phyloP scores from a whole-genome alignment of 2,113 vertebrate species.

The Cebus imitator region DNA sequence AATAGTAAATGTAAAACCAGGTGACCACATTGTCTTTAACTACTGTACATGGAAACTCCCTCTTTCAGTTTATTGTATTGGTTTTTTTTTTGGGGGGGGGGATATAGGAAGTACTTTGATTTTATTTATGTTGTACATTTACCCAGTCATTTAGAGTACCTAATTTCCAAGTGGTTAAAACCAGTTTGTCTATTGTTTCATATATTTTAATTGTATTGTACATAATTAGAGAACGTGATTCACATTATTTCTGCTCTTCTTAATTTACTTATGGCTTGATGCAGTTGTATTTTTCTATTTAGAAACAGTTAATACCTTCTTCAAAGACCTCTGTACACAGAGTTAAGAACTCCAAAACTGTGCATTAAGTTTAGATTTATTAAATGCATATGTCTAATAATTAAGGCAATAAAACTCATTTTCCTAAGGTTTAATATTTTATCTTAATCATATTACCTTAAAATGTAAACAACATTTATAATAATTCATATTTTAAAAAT shows the following conservation, averaged over 20 bases:
- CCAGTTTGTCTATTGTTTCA: background rate
- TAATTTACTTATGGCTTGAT: background rate
- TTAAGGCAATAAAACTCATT: background rate
- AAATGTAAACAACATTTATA: background rate
- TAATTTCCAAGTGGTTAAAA: background rate
- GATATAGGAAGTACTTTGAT: background rate
- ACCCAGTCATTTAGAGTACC: background rate
- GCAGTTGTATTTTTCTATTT: background rate
- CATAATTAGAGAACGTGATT: background rate
- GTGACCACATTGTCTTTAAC: background rate
- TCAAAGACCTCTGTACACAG: background rate
- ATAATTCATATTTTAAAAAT: background rate
- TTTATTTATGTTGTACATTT: background rate
- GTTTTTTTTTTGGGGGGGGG: background rate
- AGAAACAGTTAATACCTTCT: background rate
- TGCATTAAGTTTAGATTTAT: background rate
- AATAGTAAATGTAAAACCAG: background rate
- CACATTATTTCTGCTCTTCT: background rate
- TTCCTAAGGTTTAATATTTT: background rate
- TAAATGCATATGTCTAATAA: background rate
- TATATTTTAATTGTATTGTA: background rate
- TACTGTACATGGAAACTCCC: background rate
- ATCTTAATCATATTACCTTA: background rate
- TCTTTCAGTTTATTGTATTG: background rate
- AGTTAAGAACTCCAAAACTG: background rate